Percentiles rank a stretch among this genome's conserved stretches.
Evolutionary conservation across 1,140 invertebrate species (phyloP).

Genomic region (Drosophila quadrilineata): DNA sequence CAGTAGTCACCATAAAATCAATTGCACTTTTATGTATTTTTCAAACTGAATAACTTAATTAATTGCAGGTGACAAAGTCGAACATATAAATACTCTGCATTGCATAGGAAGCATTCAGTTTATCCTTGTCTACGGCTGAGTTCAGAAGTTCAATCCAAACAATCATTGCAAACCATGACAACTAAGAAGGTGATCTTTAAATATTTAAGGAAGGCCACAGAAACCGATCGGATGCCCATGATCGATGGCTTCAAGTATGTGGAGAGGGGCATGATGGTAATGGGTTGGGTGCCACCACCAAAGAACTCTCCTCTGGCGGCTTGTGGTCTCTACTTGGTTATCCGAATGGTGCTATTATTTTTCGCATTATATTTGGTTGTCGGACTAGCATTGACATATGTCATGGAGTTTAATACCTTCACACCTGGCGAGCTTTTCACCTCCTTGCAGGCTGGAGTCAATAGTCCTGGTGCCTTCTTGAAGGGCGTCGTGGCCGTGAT

Average conservation of each 20-base stretch:
- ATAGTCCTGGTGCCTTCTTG: conserved; percentile 7
- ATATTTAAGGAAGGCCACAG: conserved; percentile 11
- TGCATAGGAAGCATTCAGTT: neutral
- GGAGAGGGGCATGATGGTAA: conserved; percentile 15
- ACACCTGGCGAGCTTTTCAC: conserved; percentile 31
- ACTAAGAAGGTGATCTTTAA: conserved; percentile 22
- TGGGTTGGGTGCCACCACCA: conserved; percentile 33
- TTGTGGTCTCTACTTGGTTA: too few relatives aligned
- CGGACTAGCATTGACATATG: conserved; percentile 27
- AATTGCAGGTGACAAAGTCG: neutral
- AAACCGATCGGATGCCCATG: conserved; percentile 8
- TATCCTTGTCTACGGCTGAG: neutral
- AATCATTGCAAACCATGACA: neutral
- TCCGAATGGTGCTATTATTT: neutral
- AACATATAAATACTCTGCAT: neutral
- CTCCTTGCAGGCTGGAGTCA: conserved; percentile 37
- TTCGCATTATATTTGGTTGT: conserved; percentile 23
- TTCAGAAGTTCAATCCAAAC: neutral
- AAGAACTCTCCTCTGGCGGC: neutral
- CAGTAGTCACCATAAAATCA: too few relatives aligned
- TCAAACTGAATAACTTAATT: too few relatives aligned
- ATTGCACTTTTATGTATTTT: too few relatives aligned
- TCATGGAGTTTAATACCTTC: conserved; percentile 26
- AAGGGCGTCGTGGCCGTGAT: neutral
- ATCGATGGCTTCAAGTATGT: conserved; percentile 32